These are phyloP conservation scores for Lateolabrax maculatus DNA, from an alignment of 2,797 vertebrate species.

Conservation along the genomic window DNA sequence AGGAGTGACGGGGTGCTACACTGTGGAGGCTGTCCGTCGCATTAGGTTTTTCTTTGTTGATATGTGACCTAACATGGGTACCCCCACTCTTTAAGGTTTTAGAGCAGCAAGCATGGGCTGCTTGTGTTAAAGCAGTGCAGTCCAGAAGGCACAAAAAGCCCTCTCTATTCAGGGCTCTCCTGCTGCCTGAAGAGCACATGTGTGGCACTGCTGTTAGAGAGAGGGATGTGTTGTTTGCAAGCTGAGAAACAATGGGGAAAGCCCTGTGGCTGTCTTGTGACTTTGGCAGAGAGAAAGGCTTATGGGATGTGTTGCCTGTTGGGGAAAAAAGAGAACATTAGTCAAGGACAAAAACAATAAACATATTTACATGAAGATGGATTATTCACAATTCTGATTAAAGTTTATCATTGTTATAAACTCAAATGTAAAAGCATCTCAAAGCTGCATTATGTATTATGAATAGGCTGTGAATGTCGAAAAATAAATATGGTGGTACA, in stretches of 20 bases:
- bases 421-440: background rate
- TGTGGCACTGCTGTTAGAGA: constrained; percentile 26
- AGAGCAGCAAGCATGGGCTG: constrained; percentile 20
- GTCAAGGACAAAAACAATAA: background rate
- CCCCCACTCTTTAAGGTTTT: background rate
- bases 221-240: constrained; percentile 3
- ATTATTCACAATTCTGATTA: background rate
- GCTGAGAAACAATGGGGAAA: constrained; percentile 29
- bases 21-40: background rate
- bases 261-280: constrained; percentile 28
- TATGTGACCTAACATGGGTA: background rate
- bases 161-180: constrained; percentile 23
- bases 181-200: background rate
- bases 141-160: constrained; percentile 67
- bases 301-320: constrained; percentile 54
- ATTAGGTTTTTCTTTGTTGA: constrained; percentile 6
- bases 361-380: background rate
- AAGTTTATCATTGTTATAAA: background rate
- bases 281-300: constrained; percentile 21
- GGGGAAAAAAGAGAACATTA: background rate
- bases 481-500: background rate
- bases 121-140: constrained; percentile 40
- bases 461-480: background rate
- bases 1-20: constrained; percentile 8
- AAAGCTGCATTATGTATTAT: background rate